Evolutionary conservation across 2,113 vertebrate species (phyloP), one percentile per base, ranked within the genome.

Genomic region (Trachemys scripta): DNA sequence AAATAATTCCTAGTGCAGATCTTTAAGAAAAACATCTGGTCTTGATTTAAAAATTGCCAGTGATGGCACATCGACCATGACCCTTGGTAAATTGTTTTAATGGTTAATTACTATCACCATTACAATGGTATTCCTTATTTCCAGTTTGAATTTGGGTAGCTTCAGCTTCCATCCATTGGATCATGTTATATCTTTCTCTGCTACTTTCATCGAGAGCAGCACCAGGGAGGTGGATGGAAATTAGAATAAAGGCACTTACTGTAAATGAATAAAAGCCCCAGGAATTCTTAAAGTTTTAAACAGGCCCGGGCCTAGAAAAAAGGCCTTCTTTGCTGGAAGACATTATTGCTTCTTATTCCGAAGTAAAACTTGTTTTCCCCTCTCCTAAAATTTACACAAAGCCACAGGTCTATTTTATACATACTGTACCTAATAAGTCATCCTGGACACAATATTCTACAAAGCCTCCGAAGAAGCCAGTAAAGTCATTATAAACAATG

Each of bases 361-460:
- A 90, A 69, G 14, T 27, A 10, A 10, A 19, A 27, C 35, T 75
- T 78, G 20, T 38, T 35, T 57, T 17, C 35, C 47, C 20, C 9
- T 78, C 47, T 27, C 62, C 5, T 54, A 80, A 84, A 88, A 80
- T 62, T 50, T 59, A 25, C 22, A 35, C 4, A 51, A 50, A 80
- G 1, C 1, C 3, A 50, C 8, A 2, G 2, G 13, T 50, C 45
- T 31, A 82, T 53, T 92, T 90, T 4, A 6, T 35, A 0, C 19
- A 14, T 4, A 8, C 42, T 49, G n/a, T 17, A 6, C 27, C 11
- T 29, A 42, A 29, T 45, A 69, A 87, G 31, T 47, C 65, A 54
- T 53, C 54, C 49, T 27, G 84, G 72, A 10, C 54, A 91, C 62
- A n/a, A n/a, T 69, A 69, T 49, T 11, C 82, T n/a, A 3, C 0